A percentile compares a stretch with the other conserved stretches of the same genome.
phyloP scores from a whole-genome alignment of 2,113 vertebrate genomes.

The Nycticorax nycticorax region DNA sequence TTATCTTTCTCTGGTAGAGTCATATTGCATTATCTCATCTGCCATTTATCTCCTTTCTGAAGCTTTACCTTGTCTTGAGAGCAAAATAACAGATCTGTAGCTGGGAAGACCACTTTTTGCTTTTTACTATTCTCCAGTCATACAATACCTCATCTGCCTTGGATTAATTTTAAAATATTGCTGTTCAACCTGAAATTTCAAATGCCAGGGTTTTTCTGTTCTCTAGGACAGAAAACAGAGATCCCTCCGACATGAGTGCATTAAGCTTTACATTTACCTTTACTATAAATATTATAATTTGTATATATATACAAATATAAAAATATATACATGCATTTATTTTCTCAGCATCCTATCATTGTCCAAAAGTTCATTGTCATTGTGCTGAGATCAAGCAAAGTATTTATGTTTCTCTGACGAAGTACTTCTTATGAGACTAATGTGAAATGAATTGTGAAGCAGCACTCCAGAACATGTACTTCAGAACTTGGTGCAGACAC shows the following conservation, averaged over 20 bases:
- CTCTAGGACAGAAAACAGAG: background rate
- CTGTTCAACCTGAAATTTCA: background rate
- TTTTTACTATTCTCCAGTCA: background rate
- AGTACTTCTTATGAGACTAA: background rate
- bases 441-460: background rate
- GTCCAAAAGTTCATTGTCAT: background rate
- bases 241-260: background rate
- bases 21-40: background rate
- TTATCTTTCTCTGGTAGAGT: background rate
- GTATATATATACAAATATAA: background rate
- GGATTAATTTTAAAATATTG: background rate
- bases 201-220: background rate
- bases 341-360: background rate
- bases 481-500: background rate
- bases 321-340: background rate
- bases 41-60: background rate
- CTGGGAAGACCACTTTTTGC: background rate
- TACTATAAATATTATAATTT: background rate
- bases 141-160: background rate
- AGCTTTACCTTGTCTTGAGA: background rate
- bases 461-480: background rate
- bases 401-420: background rate
- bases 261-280: background rate
- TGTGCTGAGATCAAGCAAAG: background rate
- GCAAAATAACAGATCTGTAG: background rate